Base-by-base conservation (phyloP, 2,113 vertebrate genomes). In the Hassar affinis region DNA sequence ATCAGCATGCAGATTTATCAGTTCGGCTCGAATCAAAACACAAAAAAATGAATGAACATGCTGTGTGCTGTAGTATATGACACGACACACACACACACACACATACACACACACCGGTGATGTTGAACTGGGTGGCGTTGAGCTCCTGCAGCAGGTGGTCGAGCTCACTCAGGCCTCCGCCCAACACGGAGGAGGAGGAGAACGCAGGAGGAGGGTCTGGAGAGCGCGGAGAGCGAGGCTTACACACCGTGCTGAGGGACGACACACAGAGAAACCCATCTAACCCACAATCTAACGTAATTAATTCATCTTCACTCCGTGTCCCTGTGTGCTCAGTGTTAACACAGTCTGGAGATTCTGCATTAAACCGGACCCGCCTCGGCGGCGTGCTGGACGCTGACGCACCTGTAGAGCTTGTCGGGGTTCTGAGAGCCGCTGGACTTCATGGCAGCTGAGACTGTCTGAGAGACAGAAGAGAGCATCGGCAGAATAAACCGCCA, bases 41-140 rank as follows among this genome's bases (percentile, higher is more conserved):
- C n/a, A n/a, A n/a, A n/a, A n/a, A n/a, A n/a, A n/a, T n/a, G n/a
- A n/a, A n/a, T n/a, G n/a, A n/a, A n/a, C n/a, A n/a, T n/a, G n/a
- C n/a, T n/a, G n/a, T 42, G 38, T 2, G 2, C 2, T 42, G 6
- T 42, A 42, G 6, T 42, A 42, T 42, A 42, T 42, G 38, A 42
- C 54, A 54, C 52, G 42, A 20, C 1, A 17, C 10, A 22, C 56
- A 59, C 57, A 59, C 57, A 59, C 57, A 56, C 80, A 52, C 62
- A 75, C 51, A 76, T 15, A 47, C 38, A 6, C 78, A 80, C 87
- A 57, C 79, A 97, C 96, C 96, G 91, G 96, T 96, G 87, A 98
- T 97, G 93, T 96, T 97, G 90, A 97, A 97, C 90, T 98, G 96
- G 25, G 97, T 96, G n/a, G 96, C 96, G 20, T 97, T 97, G 69